Evolutionary conservation across 2,113 vertebrate genomes (phyloP), one percentile per base, ranked within the genome.

Genomic region (Himantopus leucocephalus): DNA sequence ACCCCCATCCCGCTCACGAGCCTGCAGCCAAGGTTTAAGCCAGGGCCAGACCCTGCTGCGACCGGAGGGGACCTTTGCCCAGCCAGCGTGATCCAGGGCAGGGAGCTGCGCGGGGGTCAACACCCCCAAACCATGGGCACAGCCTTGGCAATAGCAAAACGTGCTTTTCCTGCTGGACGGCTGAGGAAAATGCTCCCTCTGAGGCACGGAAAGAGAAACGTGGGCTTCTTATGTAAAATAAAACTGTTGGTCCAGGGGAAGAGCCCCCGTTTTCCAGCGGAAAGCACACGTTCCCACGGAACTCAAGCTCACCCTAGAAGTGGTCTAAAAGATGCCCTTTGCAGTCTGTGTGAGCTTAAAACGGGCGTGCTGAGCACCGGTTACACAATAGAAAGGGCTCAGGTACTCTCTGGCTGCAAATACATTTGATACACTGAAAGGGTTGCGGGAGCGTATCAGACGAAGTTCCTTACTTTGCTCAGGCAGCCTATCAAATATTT

Each of bases 401-500:
- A 86, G 89, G 92, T 94, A 91, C 50, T 80, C 91, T 64, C 92
- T 30, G 91, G 76, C 93, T 95, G 96, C 84, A 60, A 43, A 91
- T 66, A 83, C 94, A 95, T 90, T 77, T 70, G 93, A 97, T 92
- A 92, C 91, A 8, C 93, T 82, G 97, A 3, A 75, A 92, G 94
- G 91, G 93, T 48, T 97, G 96, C 45, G 4, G 88, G 95, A 95
- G 90, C 92, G 34, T 86, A 96, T 96, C 95, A 97, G 97, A 56
- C 95, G 8, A 97, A 88, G 96, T 97, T 98, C 98, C 98, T 98
- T 98, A 98, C 99, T 98, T 98, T 98, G 98, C 97, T 97, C 98
- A 98, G 98, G 98, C 99, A 99, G 98, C 98, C 98, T 91, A 99
- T 99, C 97, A 99, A 99, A 99, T 99, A 99, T 99, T 99, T 98